Evolutionary conservation across 2,888 invertebrate genomes (phyloP), one percentile per base, ranked within the genome.

Genomic region (Allygus modestus): DNA sequence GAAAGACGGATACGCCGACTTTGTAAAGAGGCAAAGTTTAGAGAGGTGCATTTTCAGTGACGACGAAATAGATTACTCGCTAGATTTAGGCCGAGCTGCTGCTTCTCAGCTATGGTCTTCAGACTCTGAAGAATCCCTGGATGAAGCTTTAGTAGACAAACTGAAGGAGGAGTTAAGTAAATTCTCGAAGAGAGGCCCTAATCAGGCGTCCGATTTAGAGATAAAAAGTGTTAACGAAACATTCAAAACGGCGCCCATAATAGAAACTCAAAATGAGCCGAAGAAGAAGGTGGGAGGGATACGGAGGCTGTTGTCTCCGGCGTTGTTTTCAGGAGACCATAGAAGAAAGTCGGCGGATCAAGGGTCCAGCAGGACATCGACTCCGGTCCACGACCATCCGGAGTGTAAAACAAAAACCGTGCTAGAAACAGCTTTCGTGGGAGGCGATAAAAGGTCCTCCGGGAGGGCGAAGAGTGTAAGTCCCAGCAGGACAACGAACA

Each of bases 401-500:
- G 81, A 83, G 43, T 46, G 61, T 17, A 83, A 83, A 41, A 54
- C 75, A 15, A 83, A 83, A 58, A 41, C 85, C 46, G 54, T 86
- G 17, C 69, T 86, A 15, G 86, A 86, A 77, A 86, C 86, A 20
- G 87, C 87, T 20, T 87, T 86, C 51, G 84, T 86, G 20, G 85
- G 84, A 26, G 84, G 84, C 26, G 84, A 85, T 43, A 73, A 77
- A n/a, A 51, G 65, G 26, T 11, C 77, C 23, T 84, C 41, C 17
- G 69, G 71, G 7, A 84, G 86, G 20, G 85, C 85, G 28, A 85
- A 86, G 28, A 86, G 86, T 71, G 86, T 84, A 23, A 87, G 86
- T 69, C 86, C 87, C 28, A 85, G 84, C 33, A 41, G 85, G 20
- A 46, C 69, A 20, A 23, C 26, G 33, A 75, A 58, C 79, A 37